These are phyloP conservation scores for Crocidura indochinensis DNA, from an alignment of 2,797 vertebrate genomes.

Conservation along the genomic window DNA sequence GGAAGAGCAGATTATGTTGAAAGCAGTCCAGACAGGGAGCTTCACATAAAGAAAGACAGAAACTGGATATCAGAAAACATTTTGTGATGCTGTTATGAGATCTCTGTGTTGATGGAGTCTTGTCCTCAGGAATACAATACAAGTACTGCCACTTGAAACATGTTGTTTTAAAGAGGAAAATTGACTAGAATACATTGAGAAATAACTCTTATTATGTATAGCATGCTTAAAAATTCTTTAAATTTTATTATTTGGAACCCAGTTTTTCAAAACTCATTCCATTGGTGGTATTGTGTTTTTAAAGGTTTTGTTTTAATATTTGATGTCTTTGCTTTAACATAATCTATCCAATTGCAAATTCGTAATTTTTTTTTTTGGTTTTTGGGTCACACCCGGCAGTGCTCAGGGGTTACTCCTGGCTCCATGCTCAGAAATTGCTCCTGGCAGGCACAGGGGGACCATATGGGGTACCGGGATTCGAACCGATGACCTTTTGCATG, in stretches of 20 bases:
- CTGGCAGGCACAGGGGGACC: too few relatives aligned
- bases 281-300: background rate
- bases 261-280: background rate
- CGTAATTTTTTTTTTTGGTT: too few relatives aligned
- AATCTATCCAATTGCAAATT: constrained; percentile 33
- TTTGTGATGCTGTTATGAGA: constrained; percentile 80
- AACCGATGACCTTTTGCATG: too few relatives aligned
- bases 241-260: constrained; percentile 53
- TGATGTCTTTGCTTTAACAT: constrained; percentile 56
- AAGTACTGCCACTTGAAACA: constrained; percentile 73
- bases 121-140: constrained; percentile 70
- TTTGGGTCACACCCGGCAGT: too few relatives aligned
- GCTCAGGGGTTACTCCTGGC: too few relatives aligned
- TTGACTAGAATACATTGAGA: constrained; percentile 20
- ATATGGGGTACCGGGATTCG: too few relatives aligned
- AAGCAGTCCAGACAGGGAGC: constrained; percentile 45
- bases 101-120: constrained; percentile 60
- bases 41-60: constrained; percentile 38
- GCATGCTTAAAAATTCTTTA: background rate
- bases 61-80: constrained; percentile 80
- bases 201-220: background rate
- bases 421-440: too few relatives aligned
- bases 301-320: constrained; percentile 40
- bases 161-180: constrained; percentile 45
- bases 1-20: constrained; percentile 44